phyloP scores from a whole-genome alignment of 2,113 vertebrate genomes.

The Sylvicapra grimmia region DNA sequence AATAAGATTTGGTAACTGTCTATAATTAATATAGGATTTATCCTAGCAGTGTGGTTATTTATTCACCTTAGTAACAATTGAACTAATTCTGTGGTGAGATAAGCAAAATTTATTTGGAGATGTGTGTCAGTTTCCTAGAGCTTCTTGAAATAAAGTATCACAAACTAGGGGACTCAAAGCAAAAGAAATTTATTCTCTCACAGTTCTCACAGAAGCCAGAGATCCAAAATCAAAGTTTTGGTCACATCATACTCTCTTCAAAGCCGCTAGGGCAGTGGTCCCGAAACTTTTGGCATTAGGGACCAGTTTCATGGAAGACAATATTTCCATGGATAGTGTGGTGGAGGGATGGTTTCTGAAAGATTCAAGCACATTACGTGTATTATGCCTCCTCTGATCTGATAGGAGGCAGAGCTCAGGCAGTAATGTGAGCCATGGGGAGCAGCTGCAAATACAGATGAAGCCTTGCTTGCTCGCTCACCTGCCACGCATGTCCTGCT shows the following conservation, averaged over 20 bases:
- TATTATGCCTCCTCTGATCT: not conserved
- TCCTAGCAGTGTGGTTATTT: not conserved
- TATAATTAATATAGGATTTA: not conserved
- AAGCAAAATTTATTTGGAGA: not conserved
- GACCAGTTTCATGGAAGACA: not conserved
- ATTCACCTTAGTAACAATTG: not conserved
- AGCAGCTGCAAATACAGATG: not conserved
- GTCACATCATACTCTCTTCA: not conserved
- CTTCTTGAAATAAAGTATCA: not conserved
- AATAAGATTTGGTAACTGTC: not conserved
- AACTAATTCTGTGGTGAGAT: not conserved
- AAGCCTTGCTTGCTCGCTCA: not conserved
- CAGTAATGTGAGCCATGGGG: not conserved
- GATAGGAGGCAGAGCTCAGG: not conserved
- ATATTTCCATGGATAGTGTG: not conserved
- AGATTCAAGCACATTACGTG: not conserved
- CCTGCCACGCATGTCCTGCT: not conserved
- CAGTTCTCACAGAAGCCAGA: not conserved
- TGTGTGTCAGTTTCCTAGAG: not conserved
- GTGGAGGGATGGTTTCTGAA: not conserved
- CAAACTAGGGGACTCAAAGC: not conserved
- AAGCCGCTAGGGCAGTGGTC: not conserved
- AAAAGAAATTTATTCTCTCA: not conserved
- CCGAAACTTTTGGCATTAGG: not conserved
- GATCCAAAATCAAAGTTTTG: not conserved